Evolutionary conservation across 2,797 vertebrate genomes (phyloP).

Genomic region (Galago senegalensis): DNA sequence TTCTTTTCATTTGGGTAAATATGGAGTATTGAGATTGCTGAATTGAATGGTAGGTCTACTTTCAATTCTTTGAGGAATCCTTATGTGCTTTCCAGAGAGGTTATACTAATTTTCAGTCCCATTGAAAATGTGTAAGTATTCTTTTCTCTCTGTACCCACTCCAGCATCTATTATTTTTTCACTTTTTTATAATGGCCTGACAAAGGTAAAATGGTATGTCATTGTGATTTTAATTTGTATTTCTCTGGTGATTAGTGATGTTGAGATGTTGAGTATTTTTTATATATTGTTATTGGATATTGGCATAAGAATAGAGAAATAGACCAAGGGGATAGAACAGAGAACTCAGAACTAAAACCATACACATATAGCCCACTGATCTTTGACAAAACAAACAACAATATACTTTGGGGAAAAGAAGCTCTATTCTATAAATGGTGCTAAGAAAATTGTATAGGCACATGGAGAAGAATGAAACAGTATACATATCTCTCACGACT

Average conservation of each 20-base stretch:
- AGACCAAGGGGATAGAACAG: neutral
- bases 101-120: neutral
- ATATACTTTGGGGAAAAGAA: no score
- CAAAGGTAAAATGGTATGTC: neutral
- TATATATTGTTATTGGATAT: neutral
- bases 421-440: no score
- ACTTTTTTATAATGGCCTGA: neutral
- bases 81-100: neutral
- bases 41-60: no score
- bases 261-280: neutral
- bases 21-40: no score
- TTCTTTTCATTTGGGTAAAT: no score
- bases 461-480: no score
- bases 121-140: neutral
- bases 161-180: neutral
- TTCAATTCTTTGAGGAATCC: neutral
- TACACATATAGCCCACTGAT: neutral
- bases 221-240: neutral
- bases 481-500: no score
- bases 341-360: neutral
- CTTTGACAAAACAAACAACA: neutral
- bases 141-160: neutral
- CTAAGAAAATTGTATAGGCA: no score
- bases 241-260: neutral
- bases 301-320: neutral